Evolutionary conservation across 1,140 invertebrate species (phyloP), one percentile per base, ranked within the genome.

Genomic region (Lineus longissimus): DNA sequence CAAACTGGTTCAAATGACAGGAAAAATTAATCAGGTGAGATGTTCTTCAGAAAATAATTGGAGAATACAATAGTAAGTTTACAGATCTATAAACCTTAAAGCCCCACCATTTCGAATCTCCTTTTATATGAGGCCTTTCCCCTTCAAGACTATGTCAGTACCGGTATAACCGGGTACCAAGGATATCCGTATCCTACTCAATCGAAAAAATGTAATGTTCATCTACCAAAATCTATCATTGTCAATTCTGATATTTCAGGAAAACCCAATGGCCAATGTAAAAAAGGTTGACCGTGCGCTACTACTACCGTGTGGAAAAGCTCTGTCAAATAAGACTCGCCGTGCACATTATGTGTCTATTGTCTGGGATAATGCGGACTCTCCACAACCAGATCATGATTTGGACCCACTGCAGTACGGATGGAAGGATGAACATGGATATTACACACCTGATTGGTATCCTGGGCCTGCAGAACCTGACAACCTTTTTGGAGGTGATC

Each of bases 261-360:
- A 57, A n/a, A 27, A 30, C 27, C 29, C 29, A 57, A 19, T 43
- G 25, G 30, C 23, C 6, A 59, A 59, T 22, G 33, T 59, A 6
- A 33, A 59, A 22, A 59, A 59, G 31, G 33, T 59, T 41, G 40
- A 59, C 40, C 41, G 36, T 41, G 58, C 58, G 2, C 27, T 43
- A 13, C 36, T 33, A 40, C 58, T 31, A 2, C 58, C 58, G 2
- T 59, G 58, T 22, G 2, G 40, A 19, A 33, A 41, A 11, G 41
- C 31, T 15, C 58, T 59, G 19, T 2, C 7, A 17, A 36, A 40
- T 6, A 36, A 59, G 19, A 6, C 41, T 6, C n/a, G 13, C 2
- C 2, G 58, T 13, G 58, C 40, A 40, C 31, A 59, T 19, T 59
- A 59, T 22, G 40, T 59, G 11, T 11, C 30, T 23, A 40, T 41